A percentile compares a stretch with the other conserved stretches of the same genome.
Conservation (phyloP, 1,140 invertebrate species). For the Lysiphlebus fabarum region DNA sequence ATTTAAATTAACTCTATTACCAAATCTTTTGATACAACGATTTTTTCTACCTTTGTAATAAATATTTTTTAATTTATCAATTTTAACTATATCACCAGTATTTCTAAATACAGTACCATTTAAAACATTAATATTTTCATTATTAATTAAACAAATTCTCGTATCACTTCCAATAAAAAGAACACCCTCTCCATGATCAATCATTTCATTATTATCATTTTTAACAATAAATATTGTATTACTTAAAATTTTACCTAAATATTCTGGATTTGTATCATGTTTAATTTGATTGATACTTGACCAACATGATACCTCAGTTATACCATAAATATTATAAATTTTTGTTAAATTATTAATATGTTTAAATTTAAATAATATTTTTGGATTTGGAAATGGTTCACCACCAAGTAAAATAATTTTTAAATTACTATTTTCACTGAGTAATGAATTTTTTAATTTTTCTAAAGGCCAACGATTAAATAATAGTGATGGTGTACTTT, state of each 20-base stretch:
- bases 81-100: conserved; percentile 67
- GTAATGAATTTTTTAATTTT: conserved; percentile 58
- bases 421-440: conserved; percentile 55
- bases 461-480: conserved; percentile 55
- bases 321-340: conserved; percentile 77
- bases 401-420: conserved; percentile 64
- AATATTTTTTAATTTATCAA: conserved; percentile 54
- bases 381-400: conserved; percentile 58
- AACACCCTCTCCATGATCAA: conserved; percentile 54
- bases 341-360: conserved; percentile 55
- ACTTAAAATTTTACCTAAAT: conserved; percentile 61
- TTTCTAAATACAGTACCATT: conserved; percentile 56
- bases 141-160: conserved; percentile 62
- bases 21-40: conserved; percentile 71
- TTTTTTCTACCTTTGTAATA: conserved; percentile 66
- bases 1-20: conserved; percentile 63
- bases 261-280: conserved; percentile 25
- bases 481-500: conserved; percentile 75
- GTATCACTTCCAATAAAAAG: conserved; percentile 63
- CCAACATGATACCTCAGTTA: conserved; percentile 84
- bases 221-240: conserved; percentile 62
- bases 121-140: conserved; percentile 50
- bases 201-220: conserved; percentile 34
- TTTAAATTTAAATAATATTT: conserved; percentile 53
- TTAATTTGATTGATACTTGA: conserved; percentile 62